phyloP scores from a whole-genome alignment of 2,888 invertebrate genomes.

The Limnephilus auricula region DNA sequence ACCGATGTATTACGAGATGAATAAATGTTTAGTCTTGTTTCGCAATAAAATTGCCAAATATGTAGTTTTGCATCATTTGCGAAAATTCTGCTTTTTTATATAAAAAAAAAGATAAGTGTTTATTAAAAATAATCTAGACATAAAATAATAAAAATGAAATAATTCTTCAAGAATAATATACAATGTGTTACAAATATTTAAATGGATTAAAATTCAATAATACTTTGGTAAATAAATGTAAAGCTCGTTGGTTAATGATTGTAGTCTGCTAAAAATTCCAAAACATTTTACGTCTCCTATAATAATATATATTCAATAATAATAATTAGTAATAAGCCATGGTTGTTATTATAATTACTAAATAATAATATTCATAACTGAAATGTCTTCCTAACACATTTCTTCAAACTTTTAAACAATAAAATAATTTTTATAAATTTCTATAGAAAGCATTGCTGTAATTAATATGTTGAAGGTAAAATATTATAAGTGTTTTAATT shows the following conservation, averaged over 20 bases:
- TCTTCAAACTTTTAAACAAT: constrained; percentile 39
- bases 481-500: neutral
- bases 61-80: constrained; percentile 34
- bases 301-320: constrained; percentile 17
- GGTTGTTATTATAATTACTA: constrained; percentile 40
- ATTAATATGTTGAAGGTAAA: neutral
- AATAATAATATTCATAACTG: constrained; percentile 45
- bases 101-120: constrained; percentile 15
- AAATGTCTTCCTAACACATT: constrained; percentile 57
- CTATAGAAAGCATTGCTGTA: neutral
- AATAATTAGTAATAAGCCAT: constrained; percentile 21
- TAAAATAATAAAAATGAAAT: constrained; percentile 7
- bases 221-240: constrained; percentile 13
- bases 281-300: neutral
- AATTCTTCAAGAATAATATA: constrained; percentile 51
- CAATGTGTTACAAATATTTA: constrained; percentile 39
- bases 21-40: constrained; percentile 21
- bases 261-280: constrained; percentile 22
- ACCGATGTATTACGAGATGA: neutral
- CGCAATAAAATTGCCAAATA: constrained; percentile 50
- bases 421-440: constrained; percentile 31
- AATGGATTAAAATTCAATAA: constrained; percentile 28
- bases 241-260: constrained; percentile 22
- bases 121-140: constrained; percentile 8
- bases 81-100: constrained; percentile 26